Conservation (phyloP, 2,888 invertebrate genomes). For the Busseola fusca region DNA sequence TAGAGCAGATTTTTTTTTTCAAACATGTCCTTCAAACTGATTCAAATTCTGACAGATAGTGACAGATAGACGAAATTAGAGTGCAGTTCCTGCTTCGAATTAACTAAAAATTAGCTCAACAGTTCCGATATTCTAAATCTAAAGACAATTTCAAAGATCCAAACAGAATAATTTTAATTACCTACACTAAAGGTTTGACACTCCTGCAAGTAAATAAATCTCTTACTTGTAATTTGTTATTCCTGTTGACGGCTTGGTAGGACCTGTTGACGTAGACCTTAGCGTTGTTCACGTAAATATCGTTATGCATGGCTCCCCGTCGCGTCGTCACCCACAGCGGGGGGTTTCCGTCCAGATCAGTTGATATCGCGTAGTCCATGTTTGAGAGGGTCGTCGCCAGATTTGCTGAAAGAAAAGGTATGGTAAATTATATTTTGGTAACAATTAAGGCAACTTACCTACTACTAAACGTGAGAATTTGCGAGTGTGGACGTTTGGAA, state of each 20-base stretch:
- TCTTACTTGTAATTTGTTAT: constrained; percentile 82
- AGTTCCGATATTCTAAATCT: not conserved
- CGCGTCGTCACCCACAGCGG: constrained; percentile 95
- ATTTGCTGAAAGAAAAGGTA: constrained; percentile 90
- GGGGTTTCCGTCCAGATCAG: constrained; percentile 95
- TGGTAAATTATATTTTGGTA: not conserved
- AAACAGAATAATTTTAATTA: no score
- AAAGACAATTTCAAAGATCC: no score
- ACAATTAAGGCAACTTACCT: not conserved
- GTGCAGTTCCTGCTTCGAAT: not conserved
- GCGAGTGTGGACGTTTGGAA: no score
- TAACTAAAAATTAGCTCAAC: not conserved
- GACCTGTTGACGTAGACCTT: constrained; percentile 92
- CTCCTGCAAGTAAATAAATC: not conserved
- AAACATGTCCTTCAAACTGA: no score
- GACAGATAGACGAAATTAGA: no score
- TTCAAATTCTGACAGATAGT: no score
- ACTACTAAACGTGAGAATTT: no score
- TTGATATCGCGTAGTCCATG: constrained; percentile 92
- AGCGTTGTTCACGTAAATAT: constrained; percentile 96
- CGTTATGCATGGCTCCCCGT: constrained; percentile 90
- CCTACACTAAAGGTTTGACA: no score
- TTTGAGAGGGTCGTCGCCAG: constrained; percentile 91
- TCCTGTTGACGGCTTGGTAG: constrained; percentile 89
- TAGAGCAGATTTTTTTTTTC: no score